Conservation (phyloP, 2,797 vertebrate species). For the Tympanoctomys barrerae region DNA sequence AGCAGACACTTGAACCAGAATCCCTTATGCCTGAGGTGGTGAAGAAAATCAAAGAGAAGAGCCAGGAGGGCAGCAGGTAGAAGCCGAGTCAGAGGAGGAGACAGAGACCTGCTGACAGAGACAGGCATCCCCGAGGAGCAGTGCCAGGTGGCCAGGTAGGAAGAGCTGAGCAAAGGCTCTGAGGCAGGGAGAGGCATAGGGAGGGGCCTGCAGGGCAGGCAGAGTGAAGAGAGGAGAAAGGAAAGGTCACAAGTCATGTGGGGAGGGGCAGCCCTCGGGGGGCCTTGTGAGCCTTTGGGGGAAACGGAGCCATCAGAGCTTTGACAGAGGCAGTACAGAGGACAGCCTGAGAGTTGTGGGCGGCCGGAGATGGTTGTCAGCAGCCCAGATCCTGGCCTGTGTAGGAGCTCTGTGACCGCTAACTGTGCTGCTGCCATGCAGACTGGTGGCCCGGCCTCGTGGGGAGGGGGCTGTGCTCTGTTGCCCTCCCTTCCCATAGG, state of each 20-base stretch:
- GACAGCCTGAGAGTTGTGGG: background rate
- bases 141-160: background rate
- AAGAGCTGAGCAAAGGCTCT: background rate
- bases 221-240: background rate
- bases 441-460: background rate
- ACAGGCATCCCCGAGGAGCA: background rate
- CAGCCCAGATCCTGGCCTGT: background rate
- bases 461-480: background rate
- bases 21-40: background rate
- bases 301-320: accelerated
- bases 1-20: background rate
- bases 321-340: background rate
- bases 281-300: too few species aligned
- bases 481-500: too few species aligned
- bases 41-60: background rate
- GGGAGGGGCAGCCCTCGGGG: background rate
- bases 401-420: accelerated
- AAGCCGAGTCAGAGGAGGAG: background rate
- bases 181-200: background rate
- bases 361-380: background rate
- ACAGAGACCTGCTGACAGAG: background rate
- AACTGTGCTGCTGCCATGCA: background rate
- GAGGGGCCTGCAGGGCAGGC: background rate
- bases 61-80: background rate
- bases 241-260: background rate